These are phyloP conservation scores for Ostrea edulis DNA, from an alignment of 1,140 invertebrate genomes.

Conservation along the genomic window DNA sequence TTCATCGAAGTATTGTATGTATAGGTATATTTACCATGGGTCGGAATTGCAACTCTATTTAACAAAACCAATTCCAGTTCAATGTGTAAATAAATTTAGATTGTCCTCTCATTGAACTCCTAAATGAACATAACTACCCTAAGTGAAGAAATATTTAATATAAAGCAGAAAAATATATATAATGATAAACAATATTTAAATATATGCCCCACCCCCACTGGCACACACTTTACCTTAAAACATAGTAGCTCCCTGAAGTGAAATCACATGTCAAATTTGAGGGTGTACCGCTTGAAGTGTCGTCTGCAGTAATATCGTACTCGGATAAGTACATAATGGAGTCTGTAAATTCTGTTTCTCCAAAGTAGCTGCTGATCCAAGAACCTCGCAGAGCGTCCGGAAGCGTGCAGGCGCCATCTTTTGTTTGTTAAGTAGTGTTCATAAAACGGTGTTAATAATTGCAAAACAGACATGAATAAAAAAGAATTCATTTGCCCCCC, in stretches of 20 bases:
- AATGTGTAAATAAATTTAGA: no score
- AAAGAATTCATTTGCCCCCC: no score
- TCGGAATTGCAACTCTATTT: no score
- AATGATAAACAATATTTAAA: no score
- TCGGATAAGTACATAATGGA: conserved; percentile 28
- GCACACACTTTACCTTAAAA: conserved; percentile 31
- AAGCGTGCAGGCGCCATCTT: conserved; percentile 12
- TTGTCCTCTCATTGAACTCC: no score
- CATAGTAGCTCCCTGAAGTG: conserved; percentile 30
- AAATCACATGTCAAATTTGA: conserved; percentile 44
- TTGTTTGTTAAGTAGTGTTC: background rate
- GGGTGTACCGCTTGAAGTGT: background rate
- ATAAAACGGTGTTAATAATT: background rate
- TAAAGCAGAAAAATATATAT: no score
- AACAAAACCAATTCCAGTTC: no score
- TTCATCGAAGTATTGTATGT: no score
- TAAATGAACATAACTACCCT: no score
- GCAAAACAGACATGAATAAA: background rate
- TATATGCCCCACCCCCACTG: no score
- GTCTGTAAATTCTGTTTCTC: conserved; percentile 19
- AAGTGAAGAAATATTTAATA: no score
- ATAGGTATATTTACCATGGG: no score
- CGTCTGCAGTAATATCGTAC: background rate
- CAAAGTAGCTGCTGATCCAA: conserved; percentile 42
- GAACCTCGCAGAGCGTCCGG: conserved; percentile 40